Base-by-base conservation (phyloP, 2,888 invertebrate species). In the Chrysotoxum bicinctum region DNA sequence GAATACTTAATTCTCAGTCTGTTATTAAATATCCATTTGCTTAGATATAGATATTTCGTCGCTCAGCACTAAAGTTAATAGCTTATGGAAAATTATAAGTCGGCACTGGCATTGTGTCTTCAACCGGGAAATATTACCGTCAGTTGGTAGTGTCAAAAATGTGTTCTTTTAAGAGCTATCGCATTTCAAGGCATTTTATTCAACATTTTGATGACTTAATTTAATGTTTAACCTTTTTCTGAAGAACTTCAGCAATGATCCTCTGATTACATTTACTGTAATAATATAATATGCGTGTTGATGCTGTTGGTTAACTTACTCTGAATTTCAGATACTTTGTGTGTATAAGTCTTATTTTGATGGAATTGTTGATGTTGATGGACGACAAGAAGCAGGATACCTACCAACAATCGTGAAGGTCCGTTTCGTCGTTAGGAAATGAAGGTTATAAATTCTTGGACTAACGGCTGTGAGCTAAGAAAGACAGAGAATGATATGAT, bases 21-120 rank as follows among this genome's bases (percentile, higher is more conserved):
- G 73, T 78, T 64, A 62, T 64, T 69, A 74, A 78, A 78, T 74
- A 69, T 48, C 56, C 62, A 83, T 83, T 83, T 64, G 73, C 50
- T 82, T 69, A 56, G 68, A 69, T 54, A 54, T 6, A 48, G 48
- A 14, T 14, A 23, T 7, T 48, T 21, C 21, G 48, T 12, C 48
- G 21, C 9, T 14, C 1, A 30, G 35, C 32, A 73, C 32, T 16
- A 45, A 58, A 70, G 45, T 45, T n/a, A 52, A 21, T 37, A n/a
- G n/a, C 52, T 66, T 50, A 35, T 14, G 26, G 16, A 26, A 68
- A 50, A 43, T 66, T n/a, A 2, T 26, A 52, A 52, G 26, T 52
- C 8, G 26, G 4, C 6, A 37, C 16, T n/a, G n/a, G n/a, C n/a
- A n/a, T n/a, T 48, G 48, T 69, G 35, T 58, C 69, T 74, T n/a